These are phyloP conservation scores for Python bivittatus DNA, from an alignment of 2,113 vertebrate species.

Conservation along the genomic window DNA sequence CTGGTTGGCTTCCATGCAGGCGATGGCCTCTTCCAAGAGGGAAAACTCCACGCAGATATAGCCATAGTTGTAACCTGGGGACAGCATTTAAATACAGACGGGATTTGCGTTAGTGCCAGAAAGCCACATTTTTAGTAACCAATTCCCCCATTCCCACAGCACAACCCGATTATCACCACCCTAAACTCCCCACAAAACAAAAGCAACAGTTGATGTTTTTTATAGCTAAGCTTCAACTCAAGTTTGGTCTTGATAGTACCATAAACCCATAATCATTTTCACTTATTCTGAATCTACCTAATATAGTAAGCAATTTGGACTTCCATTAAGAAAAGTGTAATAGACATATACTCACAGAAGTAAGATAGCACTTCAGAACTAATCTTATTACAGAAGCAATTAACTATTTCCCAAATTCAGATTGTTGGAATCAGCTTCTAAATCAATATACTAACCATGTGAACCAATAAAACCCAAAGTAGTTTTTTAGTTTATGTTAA, in stretches of 20 bases:
- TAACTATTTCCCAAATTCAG: conserved; percentile 33
- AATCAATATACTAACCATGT: conserved; percentile 43
- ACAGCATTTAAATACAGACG: conserved; percentile 99
- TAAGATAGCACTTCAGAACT: conserved; percentile 30
- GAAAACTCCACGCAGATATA: conserved; percentile 99
- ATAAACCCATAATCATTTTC: conserved; percentile 50
- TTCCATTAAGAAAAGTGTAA: conserved; percentile 36
- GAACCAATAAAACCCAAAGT: conserved; percentile 14
- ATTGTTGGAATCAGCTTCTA: neutral
- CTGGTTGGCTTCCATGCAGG: conserved; percentile 99
- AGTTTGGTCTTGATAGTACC: conserved; percentile 37
- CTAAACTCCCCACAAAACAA: conserved; percentile 53
- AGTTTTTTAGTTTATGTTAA: conserved; percentile 25
- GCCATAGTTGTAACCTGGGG: conserved; percentile 99
- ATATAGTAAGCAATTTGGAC: conserved; percentile 1
- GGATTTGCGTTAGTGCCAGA: conserved; percentile 97
- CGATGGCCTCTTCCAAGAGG: conserved; percentile 99
- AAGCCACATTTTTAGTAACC: conserved; percentile 73
- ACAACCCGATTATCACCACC: conserved; percentile 66
- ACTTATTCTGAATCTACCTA: conserved; percentile 54
- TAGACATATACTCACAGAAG: conserved; percentile 34
- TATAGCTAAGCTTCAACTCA: conserved; percentile 50
- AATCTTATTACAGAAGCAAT: conserved; percentile 36
- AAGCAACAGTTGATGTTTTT: conserved; percentile 55
- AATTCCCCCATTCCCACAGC: conserved; percentile 73